Conservation (phyloP, 1,140 invertebrate genomes). For the Saccostrea cuccullata region DNA sequence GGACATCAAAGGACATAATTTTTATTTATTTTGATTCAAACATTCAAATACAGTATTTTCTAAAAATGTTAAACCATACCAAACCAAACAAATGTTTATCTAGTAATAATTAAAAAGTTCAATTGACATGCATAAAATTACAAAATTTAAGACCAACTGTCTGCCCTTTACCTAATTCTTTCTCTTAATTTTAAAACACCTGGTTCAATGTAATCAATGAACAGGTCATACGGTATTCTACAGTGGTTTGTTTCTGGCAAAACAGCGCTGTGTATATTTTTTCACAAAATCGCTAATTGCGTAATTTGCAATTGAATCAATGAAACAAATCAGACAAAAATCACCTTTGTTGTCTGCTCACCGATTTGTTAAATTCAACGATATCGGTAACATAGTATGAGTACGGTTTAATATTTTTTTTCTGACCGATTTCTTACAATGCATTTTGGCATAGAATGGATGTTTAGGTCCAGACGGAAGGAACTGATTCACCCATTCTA, state of each 20-base stretch:
- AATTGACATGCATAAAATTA: background rate
- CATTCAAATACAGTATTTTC: too few species aligned
- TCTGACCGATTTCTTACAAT: background rate
- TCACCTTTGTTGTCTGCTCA: background rate
- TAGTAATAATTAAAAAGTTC: too few species aligned
- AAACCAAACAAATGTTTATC: too few species aligned
- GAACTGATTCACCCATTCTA: too few species aligned
- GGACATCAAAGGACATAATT: too few species aligned
- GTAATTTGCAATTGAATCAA: background rate
- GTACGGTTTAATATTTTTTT: background rate
- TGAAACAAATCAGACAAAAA: background rate
- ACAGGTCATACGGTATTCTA: background rate
- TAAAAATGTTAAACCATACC: too few species aligned
- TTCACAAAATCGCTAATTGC: constrained; percentile 19
- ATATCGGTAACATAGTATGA: background rate
- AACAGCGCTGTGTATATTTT: background rate
- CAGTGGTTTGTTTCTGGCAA: background rate
- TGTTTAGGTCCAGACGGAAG: too few species aligned
- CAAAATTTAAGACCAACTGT: background rate
- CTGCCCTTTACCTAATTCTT: background rate
- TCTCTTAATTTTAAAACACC: background rate
- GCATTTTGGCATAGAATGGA: background rate
- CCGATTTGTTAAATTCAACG: background rate
- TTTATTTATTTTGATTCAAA: too few species aligned
- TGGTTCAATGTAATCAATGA: background rate